Evolutionary conservation across 2,113 vertebrate genomes (phyloP), one percentile per base, ranked within the genome.

Genomic region (Aegypius monachus): DNA sequence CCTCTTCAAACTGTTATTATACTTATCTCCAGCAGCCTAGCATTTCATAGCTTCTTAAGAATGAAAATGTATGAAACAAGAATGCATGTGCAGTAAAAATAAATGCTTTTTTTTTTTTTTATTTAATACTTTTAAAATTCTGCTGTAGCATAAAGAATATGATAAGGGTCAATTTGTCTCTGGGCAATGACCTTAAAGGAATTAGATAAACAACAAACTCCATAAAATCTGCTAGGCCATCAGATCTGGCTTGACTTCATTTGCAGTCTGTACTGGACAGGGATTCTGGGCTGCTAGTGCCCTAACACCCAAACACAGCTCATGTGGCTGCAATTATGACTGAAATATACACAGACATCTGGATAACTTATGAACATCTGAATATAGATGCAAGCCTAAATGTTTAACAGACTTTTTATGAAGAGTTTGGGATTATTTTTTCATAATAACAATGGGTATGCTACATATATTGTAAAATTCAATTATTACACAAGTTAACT

Each of bases 61-160:
- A 74, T 47, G 6, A 67, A 66, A 61, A 31, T 16, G 1, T 40
- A 31, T 78, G 78, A 71, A 81, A 74, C 5, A 56, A 62, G 16
- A 78, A 38, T 36, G 11, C 5, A 43, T 21, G 4, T n/a, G 7
- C 9, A 70, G 7, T 58, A 71, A 91, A 73, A 93, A 43, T 1
- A 79, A 56, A 36, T 43, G 3, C 0, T 1, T 1, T 1, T 21
- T 53, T 11, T 42, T 27, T 61, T 56, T 26, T 10, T 17, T 73
- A n/a, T 27, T 62, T 55, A 63, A 61, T 32, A 3, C 4, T 62
- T 66, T 53, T 20, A 23, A 32, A 34, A 48, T 47, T 86, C 19
- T 80, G 3, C 9, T 48, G 6, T 38, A 53, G 2, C 11, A 47
- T 2, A 68, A 68, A 81, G 58, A 31, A 9, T 8, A 14, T 4